Percentiles rank a stretch among this genome's conserved stretches.
Evolutionary conservation across 2,888 invertebrate genomes (phyloP).

Genomic region (Cephus pygmeus): DNA sequence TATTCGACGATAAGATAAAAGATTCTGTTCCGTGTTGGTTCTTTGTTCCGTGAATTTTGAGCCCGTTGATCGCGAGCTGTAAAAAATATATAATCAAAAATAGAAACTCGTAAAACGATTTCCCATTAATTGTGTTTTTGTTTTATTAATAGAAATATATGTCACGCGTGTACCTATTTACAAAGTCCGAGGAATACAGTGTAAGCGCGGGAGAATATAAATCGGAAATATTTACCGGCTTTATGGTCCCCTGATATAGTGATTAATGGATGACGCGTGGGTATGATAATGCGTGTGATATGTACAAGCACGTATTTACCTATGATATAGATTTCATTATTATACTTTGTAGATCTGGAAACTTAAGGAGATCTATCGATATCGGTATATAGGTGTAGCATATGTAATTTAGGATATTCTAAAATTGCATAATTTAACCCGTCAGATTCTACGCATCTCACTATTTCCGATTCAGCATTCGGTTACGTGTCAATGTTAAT

Average conservation of each 20-base stretch:
- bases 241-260: neutral
- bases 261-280: neutral
- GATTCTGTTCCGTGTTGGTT: neutral
- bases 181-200: neutral
- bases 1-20: neutral
- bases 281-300: neutral
- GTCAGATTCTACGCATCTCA: neutral
- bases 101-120: neutral
- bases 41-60: neutral
- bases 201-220: neutral
- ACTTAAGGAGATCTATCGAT: neutral
- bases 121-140: neutral
- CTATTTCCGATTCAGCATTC: neutral
- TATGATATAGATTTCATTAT: neutral
- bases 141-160: conserved; percentile 6
- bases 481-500: neutral
- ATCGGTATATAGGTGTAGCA: neutral
- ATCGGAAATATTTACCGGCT: neutral
- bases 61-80: neutral
- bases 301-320: neutral
- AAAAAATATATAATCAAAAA: neutral
- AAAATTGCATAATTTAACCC: neutral
- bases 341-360: neutral
- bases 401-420: neutral
- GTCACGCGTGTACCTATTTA: neutral